These are phyloP conservation scores for Marisa cornuarietis DNA, from an alignment of 1,140 invertebrate species.

Conservation along the genomic window DNA sequence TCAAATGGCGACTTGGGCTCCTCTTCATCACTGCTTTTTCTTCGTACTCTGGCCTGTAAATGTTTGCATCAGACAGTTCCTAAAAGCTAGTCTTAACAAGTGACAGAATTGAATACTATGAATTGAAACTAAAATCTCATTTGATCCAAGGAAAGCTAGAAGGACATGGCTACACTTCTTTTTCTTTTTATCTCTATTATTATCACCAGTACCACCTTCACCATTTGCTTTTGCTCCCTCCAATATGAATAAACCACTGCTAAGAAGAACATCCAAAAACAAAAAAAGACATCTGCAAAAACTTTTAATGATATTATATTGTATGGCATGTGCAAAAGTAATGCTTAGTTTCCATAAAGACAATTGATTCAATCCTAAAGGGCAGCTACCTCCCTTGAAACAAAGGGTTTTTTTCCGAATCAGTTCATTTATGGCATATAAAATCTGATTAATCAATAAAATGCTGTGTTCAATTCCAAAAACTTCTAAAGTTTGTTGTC, in stretches of 20 bases:
- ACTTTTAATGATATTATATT: too few relatives aligned
- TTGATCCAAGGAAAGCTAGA: background rate
- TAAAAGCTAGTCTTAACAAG: background rate
- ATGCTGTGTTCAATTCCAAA: background rate
- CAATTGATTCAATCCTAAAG: too few relatives aligned
- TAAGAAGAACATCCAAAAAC: too few relatives aligned
- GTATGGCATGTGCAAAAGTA: too few relatives aligned
- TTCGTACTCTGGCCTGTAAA: constrained; percentile 19
- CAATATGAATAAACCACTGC: too few relatives aligned
- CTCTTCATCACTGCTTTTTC: constrained; percentile 25
- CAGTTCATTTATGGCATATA: too few relatives aligned
- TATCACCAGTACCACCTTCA: background rate
- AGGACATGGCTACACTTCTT: background rate
- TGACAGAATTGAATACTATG: background rate
- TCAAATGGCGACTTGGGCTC: constrained; percentile 62
- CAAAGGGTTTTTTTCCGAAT: too few relatives aligned
- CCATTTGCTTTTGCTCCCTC: too few relatives aligned
- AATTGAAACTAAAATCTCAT: background rate
- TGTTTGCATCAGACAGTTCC: background rate
- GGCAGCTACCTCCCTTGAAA: too few relatives aligned
- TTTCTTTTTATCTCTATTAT: background rate
- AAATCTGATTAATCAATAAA: background rate
- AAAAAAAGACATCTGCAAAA: too few relatives aligned
- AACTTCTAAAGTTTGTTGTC: background rate
- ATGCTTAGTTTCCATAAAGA: too few relatives aligned